Conservation (phyloP, 2,797 vertebrate genomes). For the Zenarchopterus dispar region DNA sequence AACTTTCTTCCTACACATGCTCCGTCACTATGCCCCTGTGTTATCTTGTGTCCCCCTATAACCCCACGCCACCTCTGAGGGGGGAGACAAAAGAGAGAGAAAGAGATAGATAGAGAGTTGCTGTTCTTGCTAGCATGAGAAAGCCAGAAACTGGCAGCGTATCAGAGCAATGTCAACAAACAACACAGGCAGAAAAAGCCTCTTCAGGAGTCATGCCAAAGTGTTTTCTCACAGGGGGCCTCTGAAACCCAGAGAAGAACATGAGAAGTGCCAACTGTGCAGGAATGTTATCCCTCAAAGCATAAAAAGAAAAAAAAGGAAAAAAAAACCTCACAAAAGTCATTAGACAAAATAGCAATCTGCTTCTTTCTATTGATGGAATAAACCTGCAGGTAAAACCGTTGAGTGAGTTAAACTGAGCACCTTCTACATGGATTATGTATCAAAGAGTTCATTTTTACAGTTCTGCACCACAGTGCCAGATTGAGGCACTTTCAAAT, state of each 20-base stretch:
- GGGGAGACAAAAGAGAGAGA: slow-evolving; percentile 35
- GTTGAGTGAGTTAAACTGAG: slow-evolving; percentile 10
- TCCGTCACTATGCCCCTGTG: slow-evolving; percentile 19
- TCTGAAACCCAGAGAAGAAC: slow-evolving; percentile 49
- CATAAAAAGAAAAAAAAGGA: slow-evolving; percentile 2
- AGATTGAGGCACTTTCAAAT: too few species aligned
- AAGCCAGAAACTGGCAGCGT: slow-evolving; percentile 69
- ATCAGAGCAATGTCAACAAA: slow-evolving; percentile 78
- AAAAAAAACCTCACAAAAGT: slow-evolving; percentile 45
- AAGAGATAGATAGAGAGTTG: slow-evolving; percentile 39
- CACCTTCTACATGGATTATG: slow-evolving; percentile 1
- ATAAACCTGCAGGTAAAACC: slow-evolving; percentile 32
- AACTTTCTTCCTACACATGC: slow-evolving; percentile 1
- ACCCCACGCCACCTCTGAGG: slow-evolving; percentile 35
- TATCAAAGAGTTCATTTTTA: slow-evolving; percentile 6
- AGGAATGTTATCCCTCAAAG: slow-evolving; percentile 58
- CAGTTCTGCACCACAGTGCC: slow-evolving; percentile 1
- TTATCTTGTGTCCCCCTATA: slow-evolving; percentile 31
- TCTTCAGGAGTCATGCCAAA: slow-evolving; percentile 64
- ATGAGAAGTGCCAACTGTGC: slow-evolving; percentile 54
- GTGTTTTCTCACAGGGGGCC: slow-evolving; percentile 47
- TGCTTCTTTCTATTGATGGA: slow-evolving; percentile 44
- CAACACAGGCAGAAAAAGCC: slow-evolving; percentile 70
- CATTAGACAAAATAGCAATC: slow-evolving; percentile 39
- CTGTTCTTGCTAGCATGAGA: slow-evolving; percentile 60